Evolutionary conservation across 2,888 invertebrate genomes (phyloP), one percentile per base, ranked within the genome.

Genomic region (Drosophila nigritarsus): DNA sequence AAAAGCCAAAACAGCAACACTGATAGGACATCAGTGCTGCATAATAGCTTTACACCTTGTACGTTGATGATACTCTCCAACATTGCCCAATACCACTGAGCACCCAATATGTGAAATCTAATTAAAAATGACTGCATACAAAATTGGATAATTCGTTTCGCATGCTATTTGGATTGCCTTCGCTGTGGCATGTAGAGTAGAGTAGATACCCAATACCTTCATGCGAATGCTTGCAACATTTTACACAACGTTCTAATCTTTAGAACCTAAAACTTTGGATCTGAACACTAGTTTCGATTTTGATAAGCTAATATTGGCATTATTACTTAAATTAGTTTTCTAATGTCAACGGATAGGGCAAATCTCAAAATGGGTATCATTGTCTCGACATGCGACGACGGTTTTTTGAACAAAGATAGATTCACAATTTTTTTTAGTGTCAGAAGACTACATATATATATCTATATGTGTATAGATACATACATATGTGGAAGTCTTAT

Each of bases 11-110:
- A 40, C 7, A 2, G 13, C 27, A 32, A 13, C 13, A 45, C 15
- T 45, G 20, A 45, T 15, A 45, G 7, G 13, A 2, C 18, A 11
- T 34, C 24, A 73, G 72, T 71, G 64, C 11, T 72, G 55, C 27
- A 34, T 18, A 55, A 54, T 29, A 27, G 7, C 29, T 20, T 11
- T 27, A 9, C 13, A 30, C 69, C 18, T 50, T 45, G 42, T 42
- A 45, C 24, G 36, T 24, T 38, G 11, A 8, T 27, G 36, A 27
- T n/a, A 55, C 11, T 24, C n/a, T 6, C 0, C 11, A 55, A n/a
- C n/a, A 27, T 29, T 55, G 55, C 38, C 27, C n/a, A 27, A 45
- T 15, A 45, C 13, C 13, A 7, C 45, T 15, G 20, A 20, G 20
- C 20, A 15, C 15, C 7, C 20, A 45, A 24, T 15, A 15, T 45